phyloP scores from a whole-genome alignment of 2,888 invertebrate genomes.

The Melipona bicolor region DNA sequence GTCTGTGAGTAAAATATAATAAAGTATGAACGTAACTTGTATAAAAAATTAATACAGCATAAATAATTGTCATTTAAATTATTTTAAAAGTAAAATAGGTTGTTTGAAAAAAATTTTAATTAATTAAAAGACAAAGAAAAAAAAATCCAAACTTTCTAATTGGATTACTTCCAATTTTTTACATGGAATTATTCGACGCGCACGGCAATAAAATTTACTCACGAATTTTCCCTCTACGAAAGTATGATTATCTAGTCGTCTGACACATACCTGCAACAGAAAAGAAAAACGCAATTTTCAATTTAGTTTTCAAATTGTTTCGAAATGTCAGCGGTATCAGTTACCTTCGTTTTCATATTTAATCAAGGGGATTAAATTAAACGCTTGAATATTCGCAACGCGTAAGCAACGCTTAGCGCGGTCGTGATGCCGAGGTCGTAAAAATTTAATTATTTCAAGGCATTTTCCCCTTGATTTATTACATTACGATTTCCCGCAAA shows the following conservation, averaged over 20 bases:
- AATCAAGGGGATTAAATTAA: neutral
- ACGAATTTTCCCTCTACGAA: neutral
- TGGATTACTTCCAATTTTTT: neutral
- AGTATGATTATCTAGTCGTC: neutral
- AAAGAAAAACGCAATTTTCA: neutral
- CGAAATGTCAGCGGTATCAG: neutral
- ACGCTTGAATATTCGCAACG: neutral
- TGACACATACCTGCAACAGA: slow-evolving; percentile 34
- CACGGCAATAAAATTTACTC: slow-evolving; percentile 10
- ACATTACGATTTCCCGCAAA: too few species aligned
- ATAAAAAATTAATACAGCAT: too few species aligned
- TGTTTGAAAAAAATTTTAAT: too few species aligned
- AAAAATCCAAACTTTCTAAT: neutral
- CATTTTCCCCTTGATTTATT: too few species aligned
- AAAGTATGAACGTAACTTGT: too few species aligned
- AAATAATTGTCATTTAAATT: too few species aligned
- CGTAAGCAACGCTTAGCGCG: neutral
- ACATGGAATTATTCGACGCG: neutral
- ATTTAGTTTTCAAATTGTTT: too few species aligned
- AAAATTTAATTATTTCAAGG: too few species aligned
- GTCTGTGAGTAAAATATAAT: too few species aligned
- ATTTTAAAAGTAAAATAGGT: too few species aligned
- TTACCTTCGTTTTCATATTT: neutral
- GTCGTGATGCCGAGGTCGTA: too few species aligned
- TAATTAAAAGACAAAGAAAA: too few species aligned